Conservation (phyloP, 37 sponge, comb jelly and placozoan species). For the Eunapius fragilis region DNA sequence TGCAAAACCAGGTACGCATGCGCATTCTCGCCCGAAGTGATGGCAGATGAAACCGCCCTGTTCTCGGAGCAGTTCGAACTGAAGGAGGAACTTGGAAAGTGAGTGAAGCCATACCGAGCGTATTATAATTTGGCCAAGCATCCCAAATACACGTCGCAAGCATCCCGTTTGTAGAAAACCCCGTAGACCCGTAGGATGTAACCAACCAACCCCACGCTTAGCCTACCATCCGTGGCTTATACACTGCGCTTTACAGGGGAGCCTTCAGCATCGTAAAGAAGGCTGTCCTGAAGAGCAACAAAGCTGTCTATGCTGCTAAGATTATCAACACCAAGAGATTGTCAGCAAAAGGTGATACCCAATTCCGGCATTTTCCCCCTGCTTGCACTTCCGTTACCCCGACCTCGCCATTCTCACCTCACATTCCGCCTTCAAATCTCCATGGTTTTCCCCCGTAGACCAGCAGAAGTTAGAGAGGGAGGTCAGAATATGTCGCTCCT, state of each 20-base stretch:
- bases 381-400: not conserved
- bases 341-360: slow-evolving; percentile 66
- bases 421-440: no score
- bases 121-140: no score
- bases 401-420: slow-evolving; percentile 4
- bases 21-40: not conserved
- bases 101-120: slow-evolving; percentile 9
- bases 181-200: not conserved
- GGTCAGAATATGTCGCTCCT: slow-evolving; percentile 76
- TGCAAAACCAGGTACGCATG: no score
- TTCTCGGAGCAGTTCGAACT: slow-evolving; percentile 60
- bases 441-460: no score
- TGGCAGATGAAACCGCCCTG: not conserved
- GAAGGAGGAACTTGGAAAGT: slow-evolving; percentile 83
- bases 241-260: slow-evolving; percentile 51
- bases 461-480: slow-evolving; percentile 87
- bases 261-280: slow-evolving; percentile 93
- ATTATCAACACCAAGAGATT: slow-evolving; percentile 81
- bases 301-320: slow-evolving; percentile 86
- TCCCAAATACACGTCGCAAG: no score
- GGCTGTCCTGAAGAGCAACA: slow-evolving; percentile 30
- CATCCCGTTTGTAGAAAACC: no score
- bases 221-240: not conserved
- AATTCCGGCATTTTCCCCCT: not conserved
- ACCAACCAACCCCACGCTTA: not conserved